A percentile compares a stretch with the other conserved stretches of the same genome.
Conservation (phyloP, 2,888 invertebrate species). For the Notocelia uddmanniana region DNA sequence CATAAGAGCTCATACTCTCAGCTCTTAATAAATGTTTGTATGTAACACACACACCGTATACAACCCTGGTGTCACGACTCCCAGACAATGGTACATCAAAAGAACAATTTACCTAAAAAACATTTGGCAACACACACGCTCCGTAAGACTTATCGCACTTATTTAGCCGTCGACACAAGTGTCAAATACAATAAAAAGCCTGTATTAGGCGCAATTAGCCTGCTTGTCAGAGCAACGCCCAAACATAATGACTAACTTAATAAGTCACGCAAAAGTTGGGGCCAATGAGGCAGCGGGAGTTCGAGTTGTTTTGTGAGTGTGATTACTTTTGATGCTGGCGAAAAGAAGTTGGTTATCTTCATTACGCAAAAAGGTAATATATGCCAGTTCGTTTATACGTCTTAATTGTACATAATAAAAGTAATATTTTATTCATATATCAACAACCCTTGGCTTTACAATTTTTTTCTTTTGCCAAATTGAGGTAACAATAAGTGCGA, state of each 20-base stretch:
- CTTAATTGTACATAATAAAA: no score
- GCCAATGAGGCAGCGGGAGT: constrained; percentile 33
- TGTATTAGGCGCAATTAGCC: constrained; percentile 41
- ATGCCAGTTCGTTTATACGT: no score
- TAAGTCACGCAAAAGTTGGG: constrained; percentile 44
- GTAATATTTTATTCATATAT: no score
- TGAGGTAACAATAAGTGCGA: no score
- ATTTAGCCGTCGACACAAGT: constrained; percentile 40
- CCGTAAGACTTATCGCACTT: constrained; percentile 14
- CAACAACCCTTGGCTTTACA: no score
- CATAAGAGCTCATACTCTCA: no score
- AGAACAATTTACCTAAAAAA: constrained; percentile 9
- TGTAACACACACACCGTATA: no score
- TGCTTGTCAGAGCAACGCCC: constrained; percentile 46
- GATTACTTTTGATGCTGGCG: background rate
- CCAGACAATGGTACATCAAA: background rate
- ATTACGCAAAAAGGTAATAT: background rate
- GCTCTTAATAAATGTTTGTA: no score
- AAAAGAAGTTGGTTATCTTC: background rate
- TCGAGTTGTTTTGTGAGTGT: background rate
- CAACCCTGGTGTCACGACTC: background rate
- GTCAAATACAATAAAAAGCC: constrained; percentile 45
- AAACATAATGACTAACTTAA: constrained; percentile 44
- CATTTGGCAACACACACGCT: constrained; percentile 9
- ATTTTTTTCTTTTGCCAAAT: no score